Evolutionary conservation across 2,797 vertebrate genomes (phyloP).

Genomic region (Sternarchorhynchus goeldii): DNA sequence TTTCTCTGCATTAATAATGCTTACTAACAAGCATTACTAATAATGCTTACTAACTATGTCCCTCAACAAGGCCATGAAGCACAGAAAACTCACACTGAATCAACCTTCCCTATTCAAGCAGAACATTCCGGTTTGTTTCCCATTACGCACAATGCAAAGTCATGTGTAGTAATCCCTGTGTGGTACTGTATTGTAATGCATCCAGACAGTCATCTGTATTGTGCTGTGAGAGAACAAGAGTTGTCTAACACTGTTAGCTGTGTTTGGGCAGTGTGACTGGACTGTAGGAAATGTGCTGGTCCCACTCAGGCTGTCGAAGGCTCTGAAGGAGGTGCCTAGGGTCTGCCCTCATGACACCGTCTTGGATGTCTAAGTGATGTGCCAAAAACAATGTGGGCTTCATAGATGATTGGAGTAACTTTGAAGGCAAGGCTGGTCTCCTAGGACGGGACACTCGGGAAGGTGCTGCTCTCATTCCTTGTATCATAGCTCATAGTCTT

Average conservation of each 20-base stretch:
- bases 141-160: neutral
- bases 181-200: neutral
- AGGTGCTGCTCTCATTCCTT: too few species aligned
- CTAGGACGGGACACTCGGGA: too few species aligned
- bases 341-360: too few species aligned
- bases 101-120: neutral
- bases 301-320: too few species aligned
- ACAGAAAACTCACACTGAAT: conserved; percentile 14
- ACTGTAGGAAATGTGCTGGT: too few species aligned
- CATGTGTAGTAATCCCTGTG: neutral
- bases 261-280: neutral
- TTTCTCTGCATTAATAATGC: conserved; percentile 33
- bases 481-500: too few species aligned
- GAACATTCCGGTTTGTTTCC: too few species aligned
- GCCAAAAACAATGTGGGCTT: too few species aligned
- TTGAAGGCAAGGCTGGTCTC: too few species aligned
- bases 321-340: too few species aligned
- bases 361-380: too few species aligned
- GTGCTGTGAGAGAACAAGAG: neutral
- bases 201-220: neutral
- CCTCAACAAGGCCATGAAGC: conserved; percentile 14
- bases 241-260: neutral
- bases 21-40: conserved; percentile 24
- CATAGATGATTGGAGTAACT: too few species aligned
- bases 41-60: conserved; percentile 23